Evolutionary conservation across 2,797 vertebrate species (phyloP), one percentile per base, ranked within the genome.

Genomic region (Sebastes dallii): DNA sequence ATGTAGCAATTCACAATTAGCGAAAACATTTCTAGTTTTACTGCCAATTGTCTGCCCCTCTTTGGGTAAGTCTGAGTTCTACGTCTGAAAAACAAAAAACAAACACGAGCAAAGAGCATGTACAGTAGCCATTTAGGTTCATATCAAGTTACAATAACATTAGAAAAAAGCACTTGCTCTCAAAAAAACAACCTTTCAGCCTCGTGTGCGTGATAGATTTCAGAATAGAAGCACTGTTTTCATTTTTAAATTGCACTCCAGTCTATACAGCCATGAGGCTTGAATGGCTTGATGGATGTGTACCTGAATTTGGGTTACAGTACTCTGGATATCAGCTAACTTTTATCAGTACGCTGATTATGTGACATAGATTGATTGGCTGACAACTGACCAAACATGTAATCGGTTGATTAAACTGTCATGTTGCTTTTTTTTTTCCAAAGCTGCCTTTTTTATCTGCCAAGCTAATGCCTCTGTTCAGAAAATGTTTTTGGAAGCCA

Each of bases 91-190:
- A 77, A 66, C 29, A 59, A 8, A 39, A 27, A 52, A 46, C 24
- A 30, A 64, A 76, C 46, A 55, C 52, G 27, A 79, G 72, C 71
- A 72, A n/a, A 69, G 50, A 80, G 46, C 61, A 58, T 75, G 61
- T 82, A 74, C 65, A 82, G 56, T 34, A 81, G 65, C 67, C 76
- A 78, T 72, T 74, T 50, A 60, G 24, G 73, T 74, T 36, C 64
- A 77, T 32, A 75, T 80, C 30, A 76, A 77, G 50, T 59, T 46
- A 66, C 32, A 80, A 50, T 72, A n/a, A 75, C 32, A 73, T 56
- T 24, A 25, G 18, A 32, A 59, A 70, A 66, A 73, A 80, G 11
- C 18, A 61, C 29, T 25, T 68, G 36, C 61, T 67, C 30, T 25
- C 14, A 54, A 36, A 56, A 56, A 56, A 54, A 32, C 10, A 27